Evolutionary conservation across 2,113 vertebrate species (phyloP).

Genomic region (Ginglymostoma cirratum): DNA sequence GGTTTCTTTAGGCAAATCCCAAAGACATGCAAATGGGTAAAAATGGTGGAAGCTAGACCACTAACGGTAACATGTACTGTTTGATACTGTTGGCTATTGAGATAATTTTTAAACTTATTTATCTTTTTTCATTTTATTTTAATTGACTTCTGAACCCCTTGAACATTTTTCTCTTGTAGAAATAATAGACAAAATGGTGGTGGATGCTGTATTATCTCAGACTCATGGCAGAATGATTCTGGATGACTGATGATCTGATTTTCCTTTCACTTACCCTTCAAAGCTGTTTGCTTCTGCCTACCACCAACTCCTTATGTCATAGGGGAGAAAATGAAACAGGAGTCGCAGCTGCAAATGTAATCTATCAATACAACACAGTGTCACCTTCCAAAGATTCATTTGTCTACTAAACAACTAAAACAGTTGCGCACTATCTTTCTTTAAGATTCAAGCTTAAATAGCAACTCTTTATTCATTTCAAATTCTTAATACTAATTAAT

Average conservation of each 20-base stretch:
- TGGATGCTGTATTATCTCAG: not conserved
- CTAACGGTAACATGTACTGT: not conserved
- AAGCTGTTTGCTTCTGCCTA: not conserved
- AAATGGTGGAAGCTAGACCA: not conserved
- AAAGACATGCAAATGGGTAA: not conserved
- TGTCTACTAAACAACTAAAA: not conserved
- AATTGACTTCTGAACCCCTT: not conserved
- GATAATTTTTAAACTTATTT: not conserved
- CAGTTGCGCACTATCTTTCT: not conserved
- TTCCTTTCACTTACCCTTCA: not conserved
- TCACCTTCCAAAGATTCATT: not conserved
- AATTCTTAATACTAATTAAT: not conserved
- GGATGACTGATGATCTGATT: not conserved
- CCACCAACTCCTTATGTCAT: not conserved
- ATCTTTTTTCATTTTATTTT: not conserved
- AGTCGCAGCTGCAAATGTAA: not conserved
- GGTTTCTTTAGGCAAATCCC: not conserved
- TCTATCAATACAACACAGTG: not conserved
- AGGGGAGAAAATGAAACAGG: not conserved
- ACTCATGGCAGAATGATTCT: not conserved
- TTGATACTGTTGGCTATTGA: not conserved
- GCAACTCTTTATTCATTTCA: not conserved
- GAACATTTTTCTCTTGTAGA: not conserved
- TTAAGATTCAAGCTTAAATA: not conserved
- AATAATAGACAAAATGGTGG: not conserved